Percentiles rank a stretch among this genome's conserved stretches.
These are phyloP conservation scores for Laticauda colubrina DNA, from an alignment of 2,113 vertebrate species.

Conservation along the genomic window DNA sequence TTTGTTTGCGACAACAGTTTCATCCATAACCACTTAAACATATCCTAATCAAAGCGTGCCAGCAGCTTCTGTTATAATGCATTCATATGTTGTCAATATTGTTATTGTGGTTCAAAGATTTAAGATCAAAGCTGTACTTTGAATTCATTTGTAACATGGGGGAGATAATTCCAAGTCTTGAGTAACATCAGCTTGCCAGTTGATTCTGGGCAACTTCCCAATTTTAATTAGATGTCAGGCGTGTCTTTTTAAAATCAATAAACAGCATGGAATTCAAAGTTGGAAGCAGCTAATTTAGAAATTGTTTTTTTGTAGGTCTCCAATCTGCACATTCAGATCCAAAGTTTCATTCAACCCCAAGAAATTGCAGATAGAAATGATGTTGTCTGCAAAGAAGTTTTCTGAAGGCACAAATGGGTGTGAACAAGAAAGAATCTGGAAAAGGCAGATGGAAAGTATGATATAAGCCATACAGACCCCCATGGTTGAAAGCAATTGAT, in stretches of 20 bases:
- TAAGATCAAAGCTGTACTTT: constrained; percentile 37
- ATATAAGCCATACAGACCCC: background rate
- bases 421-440: background rate
- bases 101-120: constrained; percentile 2
- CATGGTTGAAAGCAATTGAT: no score
- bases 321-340: background rate
- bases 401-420: background rate
- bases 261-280: constrained; percentile 17
- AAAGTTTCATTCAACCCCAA: background rate
- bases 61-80: background rate
- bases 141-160: constrained; percentile 12
- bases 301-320: fast-evolving
- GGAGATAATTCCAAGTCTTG: constrained; percentile 30
- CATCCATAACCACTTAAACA: constrained; percentile 50
- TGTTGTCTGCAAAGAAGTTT: background rate
- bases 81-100: constrained; percentile 20
- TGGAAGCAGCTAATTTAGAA: constrained; percentile 2
- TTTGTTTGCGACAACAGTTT: constrained; percentile 58
- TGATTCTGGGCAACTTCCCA: constrained; percentile 13
- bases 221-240: constrained; percentile 16
- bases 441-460: background rate
- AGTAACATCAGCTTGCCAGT: background rate
- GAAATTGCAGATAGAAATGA: background rate
- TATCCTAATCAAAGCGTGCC: constrained; percentile 25
- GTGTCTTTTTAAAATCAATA: constrained; percentile 19